Evolutionary conservation across 2,113 vertebrate genomes (phyloP), one percentile per base, ranked within the genome.

Genomic region (Prochilodus magdalenae): DNA sequence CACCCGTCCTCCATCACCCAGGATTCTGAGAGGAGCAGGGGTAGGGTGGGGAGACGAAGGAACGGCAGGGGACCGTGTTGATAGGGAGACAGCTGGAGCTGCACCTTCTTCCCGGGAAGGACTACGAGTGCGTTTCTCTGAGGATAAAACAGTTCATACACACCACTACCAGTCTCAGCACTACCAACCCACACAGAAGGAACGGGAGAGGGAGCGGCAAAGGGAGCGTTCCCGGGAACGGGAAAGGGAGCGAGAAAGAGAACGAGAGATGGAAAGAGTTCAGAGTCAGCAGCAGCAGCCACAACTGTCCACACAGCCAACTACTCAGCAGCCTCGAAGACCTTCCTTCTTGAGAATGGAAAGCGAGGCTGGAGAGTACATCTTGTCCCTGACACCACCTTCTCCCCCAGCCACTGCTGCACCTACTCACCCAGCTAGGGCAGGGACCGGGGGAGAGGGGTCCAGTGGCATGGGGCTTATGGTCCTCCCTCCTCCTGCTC

Each of bases 401-500:
- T 94, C 93, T n/a, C 91, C 93, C 44, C 90, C 92, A 15, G 12
- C 86, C 8, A 47, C 71, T 72, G 60, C 80, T 27, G 26, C 81
- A 6, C 84, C 86, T 49, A 65, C 86, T 59, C 74, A 86, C 59
- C 90, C 90, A 66, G 10, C 84, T 49, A 78, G 86, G 29, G 69
- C 2, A 5, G 87, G 86, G 33, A 60, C 10, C 2, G 86, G 57
- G 40, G 63, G 88, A 22, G 62, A 83, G 5, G 90, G 90, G 63
- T 86, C 83, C 71, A 62, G 85, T 18, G 95, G 95, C 16, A 88
- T 91, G 1, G 94, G 94, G 0, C 80, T 97, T 63, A 94, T 97
- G 86, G 95, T 97, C 20, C 91, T 97, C 27, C 96, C 96, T 36
- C 96, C 96, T 0, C 96, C 96, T 0, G 96, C 96, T 6, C 96